Evolutionary conservation across 2,797 vertebrate genomes (phyloP), one percentile per base, ranked within the genome.

Genomic region (Ciconia nigra): DNA sequence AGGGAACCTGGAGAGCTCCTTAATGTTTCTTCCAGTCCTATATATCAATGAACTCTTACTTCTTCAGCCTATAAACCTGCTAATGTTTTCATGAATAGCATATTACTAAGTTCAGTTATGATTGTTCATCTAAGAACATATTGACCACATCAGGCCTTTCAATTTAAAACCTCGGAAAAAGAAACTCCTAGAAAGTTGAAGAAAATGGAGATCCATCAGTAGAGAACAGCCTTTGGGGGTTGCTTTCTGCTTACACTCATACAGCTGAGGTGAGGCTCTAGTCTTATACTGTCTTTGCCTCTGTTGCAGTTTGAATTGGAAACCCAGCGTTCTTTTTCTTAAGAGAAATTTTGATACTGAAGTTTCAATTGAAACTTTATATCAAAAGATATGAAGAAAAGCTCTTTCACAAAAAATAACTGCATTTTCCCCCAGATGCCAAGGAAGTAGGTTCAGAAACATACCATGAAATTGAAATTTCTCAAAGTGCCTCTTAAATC

Each of bases 401-500:
- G 52, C 86, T 97, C 89, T 97, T 97, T 98, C 91, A 97, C 93
- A 97, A 92, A 98, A 96, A 87, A 78, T 16, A 57, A 44, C 93
- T 93, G 33, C 11, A 1, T 88, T 96, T 96, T 89, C 83, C 83
- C 76, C 77, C 83, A 97, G 92, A 97, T 97, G 94, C 89, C 90
- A 74, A 89, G 88, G 93, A 98, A 96, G 88, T 94, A 78, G 72
- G 83, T 96, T 96, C 93, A 96, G 96, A 97, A 97, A 94, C 87
- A 78, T 90, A 93, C 91, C 87, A 89, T 92, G 93, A 96, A 98
- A 97, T 90, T 96, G 96, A 97, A 98, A 97, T 97, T 97, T 98
- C 96, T 98, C 95, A 87, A 97, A 98, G 98, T 97, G 92, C 97
- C 96, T 97, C 95, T 98, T 98, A 98, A 98, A 97, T 97, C 97